A percentile compares a stretch with the other conserved stretches of the same genome.
Conservation (phyloP, 2,113 vertebrate species). For the Blennius ocellaris region DNA sequence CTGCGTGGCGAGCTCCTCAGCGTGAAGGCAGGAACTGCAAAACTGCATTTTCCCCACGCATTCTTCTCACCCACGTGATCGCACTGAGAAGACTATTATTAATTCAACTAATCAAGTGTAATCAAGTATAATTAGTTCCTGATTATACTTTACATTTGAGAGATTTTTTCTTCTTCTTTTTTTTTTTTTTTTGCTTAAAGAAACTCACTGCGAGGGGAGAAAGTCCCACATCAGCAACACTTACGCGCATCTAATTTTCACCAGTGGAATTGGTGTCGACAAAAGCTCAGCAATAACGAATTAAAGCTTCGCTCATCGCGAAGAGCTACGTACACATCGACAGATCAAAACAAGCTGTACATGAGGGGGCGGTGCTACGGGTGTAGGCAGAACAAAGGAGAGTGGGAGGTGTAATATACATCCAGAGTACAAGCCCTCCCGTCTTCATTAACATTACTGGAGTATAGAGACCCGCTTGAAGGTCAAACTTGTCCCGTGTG, state of each 20-base stretch:
- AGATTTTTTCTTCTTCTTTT: slow-evolving; percentile 18
- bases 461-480: not conserved
- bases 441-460: not conserved
- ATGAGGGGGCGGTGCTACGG: not conserved
- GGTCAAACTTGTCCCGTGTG: not conserved
- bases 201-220: not conserved
- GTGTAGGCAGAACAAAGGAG: not conserved
- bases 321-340: not conserved
- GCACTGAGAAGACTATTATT: slow-evolving; percentile 36
- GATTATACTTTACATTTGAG: slow-evolving; percentile 55
- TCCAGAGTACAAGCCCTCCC: not conserved
- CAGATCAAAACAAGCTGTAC: not conserved
- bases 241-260: slow-evolving; percentile 34
- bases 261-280: not conserved
- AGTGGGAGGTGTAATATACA: not conserved
- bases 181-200: not conserved
- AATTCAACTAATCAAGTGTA: slow-evolving; percentile 49
- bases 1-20: slow-evolving; percentile 43
- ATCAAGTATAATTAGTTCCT: slow-evolving; percentile 49
- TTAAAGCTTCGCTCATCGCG: not conserved
- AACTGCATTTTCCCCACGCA: slow-evolving; percentile 36
- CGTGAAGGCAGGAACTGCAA: slow-evolving; percentile 33
- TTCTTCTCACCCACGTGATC: slow-evolving; percentile 40
- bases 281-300: slow-evolving; percentile 6
- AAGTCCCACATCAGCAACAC: slow-evolving; percentile 37